Percentiles rank a stretch among this genome's conserved stretches.
These are phyloP conservation scores for Coenobita brevimanus DNA, from an alignment of 1,140 invertebrate genomes.

Conservation along the genomic window DNA sequence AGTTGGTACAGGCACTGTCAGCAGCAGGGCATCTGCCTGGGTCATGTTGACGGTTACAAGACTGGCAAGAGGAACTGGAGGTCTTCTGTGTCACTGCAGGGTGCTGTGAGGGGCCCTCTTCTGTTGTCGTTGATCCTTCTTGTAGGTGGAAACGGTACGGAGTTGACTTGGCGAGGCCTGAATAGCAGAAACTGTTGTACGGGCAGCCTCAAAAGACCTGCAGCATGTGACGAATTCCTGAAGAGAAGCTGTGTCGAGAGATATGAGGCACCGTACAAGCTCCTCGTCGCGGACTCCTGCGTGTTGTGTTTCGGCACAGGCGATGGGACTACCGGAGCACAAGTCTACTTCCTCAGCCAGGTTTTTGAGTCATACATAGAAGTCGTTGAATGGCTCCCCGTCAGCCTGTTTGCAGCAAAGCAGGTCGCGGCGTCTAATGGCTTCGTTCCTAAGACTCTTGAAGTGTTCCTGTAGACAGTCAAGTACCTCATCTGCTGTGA, in stretches of 20 bases:
- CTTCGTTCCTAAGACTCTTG: constrained; percentile 20
- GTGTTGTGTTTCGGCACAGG: constrained; percentile 5
- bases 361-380: background rate
- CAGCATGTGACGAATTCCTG: background rate
- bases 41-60: background rate
- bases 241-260: background rate
- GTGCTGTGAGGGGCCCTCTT: background rate
- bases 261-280: background rate
- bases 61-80: background rate
- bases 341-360: background rate
- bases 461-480: background rate
- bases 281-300: background rate
- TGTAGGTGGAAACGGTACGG: background rate
- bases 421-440: background rate
- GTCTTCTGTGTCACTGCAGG: background rate
- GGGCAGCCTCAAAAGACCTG: background rate
- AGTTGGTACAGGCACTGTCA: background rate
- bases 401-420: background rate
- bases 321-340: background rate
- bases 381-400: background rate
- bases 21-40: background rate
- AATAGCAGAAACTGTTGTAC: background rate
- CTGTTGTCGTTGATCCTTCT: background rate
- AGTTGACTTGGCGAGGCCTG: background rate
- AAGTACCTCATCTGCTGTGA: background rate